Percentiles rank a stretch among this genome's conserved stretches.
These are phyloP conservation scores for Eudasyphora cyanicolor DNA, from an alignment of 2,888 invertebrate species.

Conservation along the genomic window DNA sequence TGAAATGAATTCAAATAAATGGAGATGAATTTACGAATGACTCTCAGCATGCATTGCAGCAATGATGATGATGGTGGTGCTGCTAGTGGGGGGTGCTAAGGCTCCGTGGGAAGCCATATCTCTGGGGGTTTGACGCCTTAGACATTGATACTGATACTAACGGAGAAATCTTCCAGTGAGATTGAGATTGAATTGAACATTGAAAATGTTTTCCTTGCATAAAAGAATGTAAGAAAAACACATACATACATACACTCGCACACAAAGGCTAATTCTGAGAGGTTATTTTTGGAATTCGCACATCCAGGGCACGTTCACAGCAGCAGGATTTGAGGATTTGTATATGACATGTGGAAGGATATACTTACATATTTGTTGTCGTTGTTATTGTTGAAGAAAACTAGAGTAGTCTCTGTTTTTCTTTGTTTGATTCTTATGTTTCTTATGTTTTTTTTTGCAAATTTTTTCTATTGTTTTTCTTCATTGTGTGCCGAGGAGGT, in stretches of 20 bases:
- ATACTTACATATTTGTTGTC: too few species aligned
- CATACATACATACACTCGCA: too few species aligned
- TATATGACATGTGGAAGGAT: too few species aligned
- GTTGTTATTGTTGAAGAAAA: too few species aligned
- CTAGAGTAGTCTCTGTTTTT: too few species aligned
- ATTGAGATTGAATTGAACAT: not conserved
- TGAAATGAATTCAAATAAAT: constrained; percentile 4
- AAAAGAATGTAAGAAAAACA: too few species aligned
- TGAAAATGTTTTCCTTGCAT: not conserved
- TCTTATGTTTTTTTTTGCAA: not conserved
- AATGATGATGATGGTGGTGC: too few species aligned
- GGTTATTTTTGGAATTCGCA: not conserved
- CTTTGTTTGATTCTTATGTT: not conserved
- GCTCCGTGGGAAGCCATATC: not conserved
- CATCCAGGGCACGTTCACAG: too few species aligned
- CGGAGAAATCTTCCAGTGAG: too few species aligned
- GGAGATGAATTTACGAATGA: not conserved
- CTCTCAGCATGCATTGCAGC: not conserved
- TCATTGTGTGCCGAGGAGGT: not conserved
- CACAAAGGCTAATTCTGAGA: not conserved
- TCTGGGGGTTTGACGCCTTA: not conserved
- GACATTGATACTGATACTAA: constrained; percentile 8
- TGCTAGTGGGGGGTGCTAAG: too few species aligned
- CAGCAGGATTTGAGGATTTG: too few species aligned
- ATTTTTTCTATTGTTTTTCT: not conserved